phyloP scores from a whole-genome alignment of 2,113 vertebrate genomes.

The Serilophus lunatus region DNA sequence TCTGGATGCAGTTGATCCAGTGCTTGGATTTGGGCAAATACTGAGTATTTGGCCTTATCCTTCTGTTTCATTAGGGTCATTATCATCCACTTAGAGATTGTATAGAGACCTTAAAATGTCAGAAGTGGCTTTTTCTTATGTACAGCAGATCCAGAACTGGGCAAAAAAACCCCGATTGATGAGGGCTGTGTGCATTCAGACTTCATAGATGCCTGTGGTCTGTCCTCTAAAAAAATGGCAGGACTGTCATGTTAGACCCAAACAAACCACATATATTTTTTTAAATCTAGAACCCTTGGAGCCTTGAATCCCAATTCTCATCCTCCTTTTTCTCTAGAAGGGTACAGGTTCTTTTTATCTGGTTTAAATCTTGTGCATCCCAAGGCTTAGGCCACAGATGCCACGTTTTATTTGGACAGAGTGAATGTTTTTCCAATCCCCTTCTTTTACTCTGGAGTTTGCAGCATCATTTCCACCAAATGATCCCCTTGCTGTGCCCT shows the following conservation, averaged over 20 bases:
- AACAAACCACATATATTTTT: accelerated
- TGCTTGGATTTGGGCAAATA: not conserved
- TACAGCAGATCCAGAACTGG: not conserved
- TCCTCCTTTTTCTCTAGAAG: not conserved
- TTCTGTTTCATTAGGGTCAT: not conserved
- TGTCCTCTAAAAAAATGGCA: not conserved
- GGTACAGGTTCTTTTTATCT: not conserved
- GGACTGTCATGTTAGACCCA: not conserved
- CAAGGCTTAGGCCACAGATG: not conserved
- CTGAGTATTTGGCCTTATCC: not conserved
- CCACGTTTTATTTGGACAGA: not conserved
- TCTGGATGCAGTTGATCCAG: not conserved
- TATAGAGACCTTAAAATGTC: not conserved
- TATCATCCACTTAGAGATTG: not conserved
- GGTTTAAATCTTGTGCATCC: not conserved
- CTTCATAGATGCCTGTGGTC: not conserved
- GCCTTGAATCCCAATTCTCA: not conserved
- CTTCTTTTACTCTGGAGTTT: not conserved
- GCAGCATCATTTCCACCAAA: not conserved
- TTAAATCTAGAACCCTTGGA: not conserved
- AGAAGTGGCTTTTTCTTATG: not conserved
- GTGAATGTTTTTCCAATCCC: not conserved
- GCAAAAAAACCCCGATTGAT: not conserved
- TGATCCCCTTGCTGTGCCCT: not conserved
- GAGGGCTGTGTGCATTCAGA: not conserved